Evolutionary conservation across 2,888 invertebrate species (phyloP).

Genomic region (Mythimna vitellina): DNA sequence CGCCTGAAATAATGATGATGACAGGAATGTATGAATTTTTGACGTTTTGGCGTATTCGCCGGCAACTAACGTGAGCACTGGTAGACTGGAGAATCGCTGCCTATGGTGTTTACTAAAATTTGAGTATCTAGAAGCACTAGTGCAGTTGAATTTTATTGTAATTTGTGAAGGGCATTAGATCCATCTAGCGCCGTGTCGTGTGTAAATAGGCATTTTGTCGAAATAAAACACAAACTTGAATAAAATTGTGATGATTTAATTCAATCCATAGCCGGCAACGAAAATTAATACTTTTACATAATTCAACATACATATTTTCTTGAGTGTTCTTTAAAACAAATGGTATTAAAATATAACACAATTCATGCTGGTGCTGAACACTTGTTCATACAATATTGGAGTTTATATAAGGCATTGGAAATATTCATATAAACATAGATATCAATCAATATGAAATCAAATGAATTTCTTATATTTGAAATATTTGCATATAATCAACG

Average conservation of each 20-base stretch:
- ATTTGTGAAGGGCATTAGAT: too few relatives aligned
- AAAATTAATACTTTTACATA: conserved; percentile 73
- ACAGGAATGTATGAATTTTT: too few relatives aligned
- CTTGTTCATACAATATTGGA: conserved; percentile 36
- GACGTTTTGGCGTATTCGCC: too few relatives aligned
- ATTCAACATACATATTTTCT: conserved; percentile 59
- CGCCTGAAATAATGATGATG: too few relatives aligned
- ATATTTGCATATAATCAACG: conserved; percentile 44
- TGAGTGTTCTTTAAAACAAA: conserved; percentile 57
- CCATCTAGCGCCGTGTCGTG: too few relatives aligned
- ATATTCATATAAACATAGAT: conserved; percentile 45
- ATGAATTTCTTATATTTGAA: conserved; percentile 31
- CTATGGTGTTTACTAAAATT: too few relatives aligned
- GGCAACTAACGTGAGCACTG: too few relatives aligned
- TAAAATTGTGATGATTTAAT: conserved; percentile 89
- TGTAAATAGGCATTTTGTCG: background rate
- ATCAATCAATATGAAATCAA: conserved; percentile 30
- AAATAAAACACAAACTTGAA: conserved; percentile 73
- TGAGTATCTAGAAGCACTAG: too few relatives aligned
- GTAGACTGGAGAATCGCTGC: too few relatives aligned
- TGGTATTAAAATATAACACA: conserved; percentile 59
- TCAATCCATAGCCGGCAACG: conserved; percentile 85
- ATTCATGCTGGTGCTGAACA: conserved; percentile 45
- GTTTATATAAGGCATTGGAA: conserved; percentile 45
- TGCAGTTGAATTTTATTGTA: too few relatives aligned